Evolutionary conservation across 2,888 invertebrate species (phyloP), one percentile per base, ranked within the genome.

Genomic region (Coremacera marginata): DNA sequence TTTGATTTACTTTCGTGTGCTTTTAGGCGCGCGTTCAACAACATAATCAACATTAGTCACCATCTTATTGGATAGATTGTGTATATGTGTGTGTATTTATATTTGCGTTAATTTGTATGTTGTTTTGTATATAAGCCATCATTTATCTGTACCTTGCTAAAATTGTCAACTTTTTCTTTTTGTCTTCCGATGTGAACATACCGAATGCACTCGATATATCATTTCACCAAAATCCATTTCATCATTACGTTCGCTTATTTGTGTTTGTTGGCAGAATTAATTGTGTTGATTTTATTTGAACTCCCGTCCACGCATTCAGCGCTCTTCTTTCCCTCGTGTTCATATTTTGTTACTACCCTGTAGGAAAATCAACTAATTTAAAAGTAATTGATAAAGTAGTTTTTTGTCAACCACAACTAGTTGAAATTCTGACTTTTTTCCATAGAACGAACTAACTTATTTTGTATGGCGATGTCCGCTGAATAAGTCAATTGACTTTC

Each of bases 241-340:
- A 55, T 55, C 9, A 55, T 60, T 37, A 22, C 49, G 5, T 19
- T 72, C 19, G 62, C 44, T 60, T 73, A 16, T 25, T 73, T 51
- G 71, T 31, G n/a, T 22, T 57, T 71, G 51, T 73, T 44, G 49
- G 25, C 62, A 19, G 44, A 31, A 71, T 71, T 71, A 57, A 70
- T 71, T 57, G 55, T 71, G 44, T 71, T 71, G 55, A 60, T 37
- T 55, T 51, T 70, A 34, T 37, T 63, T 16, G 31, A 14, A 51
- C 22, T 31, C 25, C 14, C 55, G 14, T 19, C 44, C 31, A 2
- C 31, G 11, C 8, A 27, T 7, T 44, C 14, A 2, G 4, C 44
- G 11, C 11, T 44, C 52, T 22, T 37, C 16, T 11, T 52, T 52
- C 49, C 51, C 7, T 70, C 49, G 16, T 3, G 22, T 9, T 7